Conservation (phyloP, 2,888 invertebrate genomes). For the Sinopyrophorus schimmeli region DNA sequence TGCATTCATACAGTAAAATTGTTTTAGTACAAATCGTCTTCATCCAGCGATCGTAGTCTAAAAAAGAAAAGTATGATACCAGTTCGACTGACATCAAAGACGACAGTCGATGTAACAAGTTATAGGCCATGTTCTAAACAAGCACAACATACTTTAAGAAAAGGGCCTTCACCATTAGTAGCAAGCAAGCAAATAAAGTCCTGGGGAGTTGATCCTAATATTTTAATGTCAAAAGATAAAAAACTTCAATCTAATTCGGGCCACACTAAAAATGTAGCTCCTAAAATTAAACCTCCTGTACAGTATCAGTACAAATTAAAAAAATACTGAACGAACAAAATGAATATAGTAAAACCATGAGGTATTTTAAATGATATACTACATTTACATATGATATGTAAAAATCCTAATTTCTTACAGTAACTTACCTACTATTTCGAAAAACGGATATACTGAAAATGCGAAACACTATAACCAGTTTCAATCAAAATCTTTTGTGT, state of each 20-base stretch:
- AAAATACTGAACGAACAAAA: not conserved
- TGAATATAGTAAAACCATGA: conserved; percentile 33
- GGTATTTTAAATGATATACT: conserved; percentile 13
- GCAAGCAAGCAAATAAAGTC: conserved; percentile 24
- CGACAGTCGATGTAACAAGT: conserved; percentile 14
- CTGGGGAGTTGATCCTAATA: conserved; percentile 29
- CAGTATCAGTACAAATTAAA: not conserved
- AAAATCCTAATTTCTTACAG: conserved; percentile 19
- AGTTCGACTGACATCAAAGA: conserved; percentile 4
- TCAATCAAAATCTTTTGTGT: conserved; percentile 35
- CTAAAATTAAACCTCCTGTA: not conserved
- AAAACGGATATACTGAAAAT: conserved; percentile 4
- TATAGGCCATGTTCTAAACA: conserved; percentile 7
- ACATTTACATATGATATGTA: not conserved
- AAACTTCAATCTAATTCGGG: not conserved
- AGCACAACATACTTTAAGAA: conserved; percentile 13
- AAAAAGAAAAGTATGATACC: conserved; percentile 5
- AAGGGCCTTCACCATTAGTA: conserved; percentile 15
- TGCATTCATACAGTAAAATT: too few species aligned
- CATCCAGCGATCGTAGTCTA: conserved; percentile 1
- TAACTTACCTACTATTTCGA: conserved; percentile 27
- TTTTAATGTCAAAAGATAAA: conserved; percentile 20
- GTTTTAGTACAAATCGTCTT: conserved; percentile 15
- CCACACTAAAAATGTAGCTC: not conserved
- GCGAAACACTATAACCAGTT: conserved; percentile 17